These are phyloP conservation scores for Promerops cafer DNA, from an alignment of 2,113 vertebrate genomes.

Conservation along the genomic window DNA sequence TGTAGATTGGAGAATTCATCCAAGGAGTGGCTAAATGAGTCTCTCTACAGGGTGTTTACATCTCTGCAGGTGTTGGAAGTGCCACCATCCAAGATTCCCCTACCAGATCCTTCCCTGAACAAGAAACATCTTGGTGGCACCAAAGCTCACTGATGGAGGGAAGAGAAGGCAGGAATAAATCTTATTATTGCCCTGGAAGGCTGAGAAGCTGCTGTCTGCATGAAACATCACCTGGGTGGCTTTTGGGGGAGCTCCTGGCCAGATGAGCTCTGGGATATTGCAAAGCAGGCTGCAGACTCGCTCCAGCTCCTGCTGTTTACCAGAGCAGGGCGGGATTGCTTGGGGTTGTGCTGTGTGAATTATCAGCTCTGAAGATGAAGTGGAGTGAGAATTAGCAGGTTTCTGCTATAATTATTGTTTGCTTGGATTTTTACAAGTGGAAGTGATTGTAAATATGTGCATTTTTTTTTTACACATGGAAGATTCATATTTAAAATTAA, in stretches of 20 bases:
- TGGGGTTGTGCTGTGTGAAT: not conserved
- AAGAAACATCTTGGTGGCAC: fast-evolving
- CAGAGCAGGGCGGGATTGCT: not conserved
- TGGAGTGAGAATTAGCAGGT: constrained; percentile 21
- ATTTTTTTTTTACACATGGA: not conserved
- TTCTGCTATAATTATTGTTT: not conserved
- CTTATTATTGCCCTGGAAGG: not conserved
- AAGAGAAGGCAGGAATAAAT: not conserved
- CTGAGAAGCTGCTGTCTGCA: not conserved
- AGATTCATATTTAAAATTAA: not conserved
- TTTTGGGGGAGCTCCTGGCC: not conserved
- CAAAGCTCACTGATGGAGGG: fast-evolving
- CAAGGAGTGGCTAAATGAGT: not conserved
- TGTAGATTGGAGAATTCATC: fast-evolving
- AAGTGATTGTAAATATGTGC: constrained; percentile 3
- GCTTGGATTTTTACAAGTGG: not conserved
- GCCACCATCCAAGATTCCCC: not conserved
- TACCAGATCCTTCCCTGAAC: not conserved
- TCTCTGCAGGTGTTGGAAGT: not conserved
- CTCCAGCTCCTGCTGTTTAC: not conserved
- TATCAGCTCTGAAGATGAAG: not conserved
- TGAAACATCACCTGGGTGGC: not conserved
- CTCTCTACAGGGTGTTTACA: not conserved
- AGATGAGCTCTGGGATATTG: fast-evolving
- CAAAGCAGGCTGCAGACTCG: not conserved